Evolutionary conservation across 2,888 invertebrate genomes (phyloP), one percentile per base, ranked within the genome.

Genomic region (Xanthia icteritia): DNA sequence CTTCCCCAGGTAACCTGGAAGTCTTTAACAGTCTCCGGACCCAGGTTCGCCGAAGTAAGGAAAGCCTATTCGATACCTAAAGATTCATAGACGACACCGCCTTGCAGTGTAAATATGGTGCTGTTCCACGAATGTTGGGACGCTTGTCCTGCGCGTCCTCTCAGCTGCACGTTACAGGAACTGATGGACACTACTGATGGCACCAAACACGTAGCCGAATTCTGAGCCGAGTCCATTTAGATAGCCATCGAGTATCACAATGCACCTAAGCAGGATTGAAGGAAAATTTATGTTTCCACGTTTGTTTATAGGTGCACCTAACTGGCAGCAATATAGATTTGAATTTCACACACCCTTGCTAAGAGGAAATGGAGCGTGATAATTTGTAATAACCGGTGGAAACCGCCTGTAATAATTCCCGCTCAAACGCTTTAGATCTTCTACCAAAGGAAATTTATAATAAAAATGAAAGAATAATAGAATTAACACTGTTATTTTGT

Each of bases 341-440:
- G 20, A 77, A 83, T 75, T 82, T 82, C 71, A 74, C 86, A 82
- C 86, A 56, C 68, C 74, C 74, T 69, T 63, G 54, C n/a, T 72
- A 51, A 61, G 60, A 74, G 58, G 31, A 83, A 83, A 86, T 83
- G 65, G 83, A 86, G 77, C 83, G 72, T 74, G 83, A 86, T 77
- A 83, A 77, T 83, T 66, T 65, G 73, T 77, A 74, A 86, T 82
- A 83, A 83, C 73, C 72, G 73, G 23, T 70, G 83, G 74, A 83
- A 77, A 66, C 69, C 72, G 72, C 67, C 86, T 82, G 69, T 69
- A 73, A 86, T 83, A 83, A 83, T 83, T 73, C 77, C 68, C 74
- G 73, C 63, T 54, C 65, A 60, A 76, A 73, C 65, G 73, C 68
- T 72, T 83, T 23, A 69, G 77, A 76, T 75, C 67, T 71, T 69